These are phyloP conservation scores for Elegia similella DNA, from an alignment of 2,888 invertebrate genomes.

Conservation along the genomic window DNA sequence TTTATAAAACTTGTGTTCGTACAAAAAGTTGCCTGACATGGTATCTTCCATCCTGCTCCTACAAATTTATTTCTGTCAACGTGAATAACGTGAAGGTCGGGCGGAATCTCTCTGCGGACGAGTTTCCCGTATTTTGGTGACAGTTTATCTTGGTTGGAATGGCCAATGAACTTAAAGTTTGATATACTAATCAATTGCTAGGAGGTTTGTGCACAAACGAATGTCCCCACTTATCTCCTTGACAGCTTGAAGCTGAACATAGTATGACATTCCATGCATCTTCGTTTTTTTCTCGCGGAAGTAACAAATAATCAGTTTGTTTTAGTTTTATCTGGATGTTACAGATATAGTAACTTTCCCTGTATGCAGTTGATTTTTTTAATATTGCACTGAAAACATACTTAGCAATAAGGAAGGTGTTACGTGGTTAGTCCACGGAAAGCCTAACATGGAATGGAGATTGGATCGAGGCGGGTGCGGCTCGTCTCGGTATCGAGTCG, in stretches of 20 bases:
- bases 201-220: too few species aligned
- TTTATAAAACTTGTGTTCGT: neutral
- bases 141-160: constrained; percentile 1
- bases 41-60: constrained; percentile 4
- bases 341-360: too few species aligned
- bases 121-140: constrained; percentile 14
- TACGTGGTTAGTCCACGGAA: constrained; percentile 39
- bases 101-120: constrained; percentile 22
- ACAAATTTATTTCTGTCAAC: constrained; percentile 27
- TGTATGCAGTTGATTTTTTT: too few species aligned
- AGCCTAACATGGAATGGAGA: constrained; percentile 38
- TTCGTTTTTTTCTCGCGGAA: too few species aligned
- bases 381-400: too few species aligned
- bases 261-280: too few species aligned
- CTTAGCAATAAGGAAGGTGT: constrained; percentile 36
- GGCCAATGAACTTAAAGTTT: constrained; percentile 14
- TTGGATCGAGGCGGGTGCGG: constrained; percentile 46
- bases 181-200: too few species aligned
- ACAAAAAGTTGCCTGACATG: neutral
- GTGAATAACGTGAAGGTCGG: constrained; percentile 27
- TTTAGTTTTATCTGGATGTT: too few species aligned
- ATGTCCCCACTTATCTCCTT: too few species aligned
- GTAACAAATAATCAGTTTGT: too few species aligned
- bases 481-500: constrained; percentile 40
- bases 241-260: too few species aligned